Conservation (phyloP, 1,140 invertebrate genomes). For the Meteorus sp. region DNA sequence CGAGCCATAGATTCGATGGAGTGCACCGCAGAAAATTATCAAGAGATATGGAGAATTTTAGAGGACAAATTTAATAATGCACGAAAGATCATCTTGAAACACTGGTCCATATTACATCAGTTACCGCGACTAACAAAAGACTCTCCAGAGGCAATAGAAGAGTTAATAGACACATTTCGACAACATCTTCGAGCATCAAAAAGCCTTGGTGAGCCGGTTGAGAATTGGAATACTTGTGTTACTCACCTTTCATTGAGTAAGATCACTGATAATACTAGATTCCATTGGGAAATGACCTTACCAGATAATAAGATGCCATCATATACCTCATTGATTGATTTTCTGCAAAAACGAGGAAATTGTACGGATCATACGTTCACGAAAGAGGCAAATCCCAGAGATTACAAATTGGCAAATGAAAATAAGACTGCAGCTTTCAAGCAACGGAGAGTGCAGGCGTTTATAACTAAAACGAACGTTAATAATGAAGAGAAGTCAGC, state of each 20-base stretch:
- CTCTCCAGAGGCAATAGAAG: not conserved
- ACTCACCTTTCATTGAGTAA: not conserved
- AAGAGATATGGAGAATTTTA: constrained; percentile 7
- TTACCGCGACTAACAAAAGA: not conserved
- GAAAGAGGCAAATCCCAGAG: too few species aligned
- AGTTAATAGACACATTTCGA: not conserved
- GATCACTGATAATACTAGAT: not conserved
- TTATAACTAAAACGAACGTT: too few species aligned
- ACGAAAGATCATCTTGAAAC: constrained; percentile 1
- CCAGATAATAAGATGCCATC: not conserved
- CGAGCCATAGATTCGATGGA: constrained; percentile 3
- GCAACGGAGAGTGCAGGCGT: too few species aligned
- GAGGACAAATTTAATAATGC: constrained; percentile 10
- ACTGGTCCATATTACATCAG: not conserved
- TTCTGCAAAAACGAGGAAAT: not conserved
- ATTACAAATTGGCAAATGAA: too few species aligned
- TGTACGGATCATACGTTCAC: not conserved
- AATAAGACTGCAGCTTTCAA: too few species aligned
- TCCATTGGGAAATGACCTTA: not conserved
- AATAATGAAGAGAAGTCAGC: too few species aligned
- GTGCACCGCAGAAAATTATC: constrained; percentile 6
- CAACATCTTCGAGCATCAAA: too few species aligned
- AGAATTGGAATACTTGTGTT: too few species aligned
- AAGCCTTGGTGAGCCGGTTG: too few species aligned
- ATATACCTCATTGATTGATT: not conserved